Percentiles rank a stretch among this genome's conserved stretches.
These are phyloP conservation scores for Stictocephala bisonia DNA, from an alignment of 2,888 invertebrate genomes.

Conservation along the genomic window DNA sequence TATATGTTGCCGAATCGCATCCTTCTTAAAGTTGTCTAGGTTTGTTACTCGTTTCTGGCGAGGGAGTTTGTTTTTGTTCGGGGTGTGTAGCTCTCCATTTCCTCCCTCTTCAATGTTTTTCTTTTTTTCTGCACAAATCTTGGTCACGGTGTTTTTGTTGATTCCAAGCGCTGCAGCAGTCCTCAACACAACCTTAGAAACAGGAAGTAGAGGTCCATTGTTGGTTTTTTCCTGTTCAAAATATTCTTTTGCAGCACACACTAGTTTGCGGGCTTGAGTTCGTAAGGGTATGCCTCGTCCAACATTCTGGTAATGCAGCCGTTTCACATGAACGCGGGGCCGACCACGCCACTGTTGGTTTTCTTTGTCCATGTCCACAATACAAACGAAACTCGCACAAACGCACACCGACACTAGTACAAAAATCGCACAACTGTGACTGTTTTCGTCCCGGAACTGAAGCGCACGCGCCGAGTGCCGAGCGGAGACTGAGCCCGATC, in stretches of 20 bases:
- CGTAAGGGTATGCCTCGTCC: constrained; percentile 16
- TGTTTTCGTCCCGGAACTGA: no score
- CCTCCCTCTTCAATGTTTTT: neutral
- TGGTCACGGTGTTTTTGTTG: constrained; percentile 16
- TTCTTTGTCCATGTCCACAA: no score
- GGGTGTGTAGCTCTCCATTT: no score
- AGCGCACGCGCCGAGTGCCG: no score
- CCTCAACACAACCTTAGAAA: constrained; percentile 3
- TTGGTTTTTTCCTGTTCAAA: constrained; percentile 32
- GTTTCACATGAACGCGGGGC: no score
- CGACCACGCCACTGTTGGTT: no score
- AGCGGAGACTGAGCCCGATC: no score
- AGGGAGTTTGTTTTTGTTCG: constrained; percentile 1
- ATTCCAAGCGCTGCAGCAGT: constrained; percentile 28
- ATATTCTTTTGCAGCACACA: constrained; percentile 25
- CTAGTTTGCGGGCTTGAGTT: constrained; percentile 21
- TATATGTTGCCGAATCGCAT: constrained; percentile 32
- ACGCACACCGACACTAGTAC: no score
- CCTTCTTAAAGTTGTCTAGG: constrained; percentile 4
- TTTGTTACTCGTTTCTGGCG: neutral
- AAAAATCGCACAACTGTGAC: no score
- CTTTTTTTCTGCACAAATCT: neutral
- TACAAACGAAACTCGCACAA: no score
- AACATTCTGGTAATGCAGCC: neutral
- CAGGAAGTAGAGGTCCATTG: constrained; percentile 27